Conservation (phyloP, 2,797 vertebrate species). For the Discoglossus pictus region DNA sequence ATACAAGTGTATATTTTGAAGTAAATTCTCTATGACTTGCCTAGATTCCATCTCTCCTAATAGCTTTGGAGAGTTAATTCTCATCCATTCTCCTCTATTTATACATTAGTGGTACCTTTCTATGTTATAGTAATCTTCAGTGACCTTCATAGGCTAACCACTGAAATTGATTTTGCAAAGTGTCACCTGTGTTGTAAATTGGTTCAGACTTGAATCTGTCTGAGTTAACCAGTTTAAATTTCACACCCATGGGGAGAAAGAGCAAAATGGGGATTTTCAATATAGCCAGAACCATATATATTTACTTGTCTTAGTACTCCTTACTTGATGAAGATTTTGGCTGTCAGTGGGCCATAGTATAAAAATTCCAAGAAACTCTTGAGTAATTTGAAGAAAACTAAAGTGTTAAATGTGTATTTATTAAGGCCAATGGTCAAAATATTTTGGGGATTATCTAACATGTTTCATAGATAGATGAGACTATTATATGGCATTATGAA, state of each 20-base stretch:
- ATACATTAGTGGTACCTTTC: conserved; percentile 49
- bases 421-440: too few relatives aligned
- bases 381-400: too few relatives aligned
- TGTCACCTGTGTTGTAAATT: conserved; percentile 64
- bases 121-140: conserved; percentile 52
- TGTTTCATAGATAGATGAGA: too few relatives aligned
- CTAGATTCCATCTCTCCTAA: conserved; percentile 26
- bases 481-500: too few relatives aligned
- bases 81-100: conserved; percentile 46
- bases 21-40: conserved; percentile 34
- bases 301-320: neutral
- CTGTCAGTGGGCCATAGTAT: too few relatives aligned
- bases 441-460: too few relatives aligned
- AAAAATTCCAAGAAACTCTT: too few relatives aligned
- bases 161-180: conserved; percentile 61
- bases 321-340: too few relatives aligned
- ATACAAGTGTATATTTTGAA: conserved; percentile 25
- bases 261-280: conserved; percentile 50
- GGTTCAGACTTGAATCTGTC: conserved; percentile 57
- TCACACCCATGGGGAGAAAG: conserved; percentile 55
- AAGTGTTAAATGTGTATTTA: too few relatives aligned
- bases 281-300: conserved; percentile 48
- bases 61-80: conserved; percentile 49
- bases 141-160: conserved; percentile 58
- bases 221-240: conserved; percentile 61